Percentiles rank a stretch among this genome's conserved stretches.
Conservation (phyloP, 2,113 vertebrate genomes). For the Thomomys bottae region DNA sequence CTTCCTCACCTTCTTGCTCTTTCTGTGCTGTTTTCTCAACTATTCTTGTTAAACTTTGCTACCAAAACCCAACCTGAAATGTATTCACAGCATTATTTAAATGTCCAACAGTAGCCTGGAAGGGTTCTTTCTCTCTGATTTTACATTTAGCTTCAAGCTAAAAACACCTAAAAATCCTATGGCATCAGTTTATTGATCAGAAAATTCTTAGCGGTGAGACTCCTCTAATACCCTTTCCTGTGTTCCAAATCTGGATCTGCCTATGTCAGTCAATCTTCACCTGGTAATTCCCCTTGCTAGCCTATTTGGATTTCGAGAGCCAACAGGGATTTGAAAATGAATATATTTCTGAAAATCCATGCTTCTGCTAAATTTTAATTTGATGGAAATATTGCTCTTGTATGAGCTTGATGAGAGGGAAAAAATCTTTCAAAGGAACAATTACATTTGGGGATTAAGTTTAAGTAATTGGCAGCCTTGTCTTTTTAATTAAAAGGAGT, state of each 20-base stretch:
- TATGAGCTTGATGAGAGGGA: slow-evolving; percentile 54
- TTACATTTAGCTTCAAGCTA: slow-evolving; percentile 61
- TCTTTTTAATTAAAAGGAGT: slow-evolving; percentile 78
- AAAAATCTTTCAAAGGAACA: slow-evolving; percentile 76
- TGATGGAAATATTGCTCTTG: slow-evolving; percentile 71
- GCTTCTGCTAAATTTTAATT: slow-evolving; percentile 75
- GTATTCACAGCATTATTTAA: slow-evolving; percentile 18
- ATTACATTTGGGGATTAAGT: slow-evolving; percentile 80
- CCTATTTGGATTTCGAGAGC: slow-evolving; percentile 64
- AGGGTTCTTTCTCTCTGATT: slow-evolving; percentile 38
- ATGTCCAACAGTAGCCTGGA: background rate
- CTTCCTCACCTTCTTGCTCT: background rate
- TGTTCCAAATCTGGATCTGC: background rate
- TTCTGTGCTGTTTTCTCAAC: slow-evolving; percentile 10
- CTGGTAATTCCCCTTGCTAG: background rate
- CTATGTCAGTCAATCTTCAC: background rate
- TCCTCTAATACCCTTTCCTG: background rate
- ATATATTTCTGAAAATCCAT: slow-evolving; percentile 45
- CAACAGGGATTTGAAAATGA: slow-evolving; percentile 70
- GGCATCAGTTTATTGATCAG: slow-evolving; percentile 4
- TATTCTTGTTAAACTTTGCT: slow-evolving; percentile 34
- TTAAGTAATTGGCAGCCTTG: slow-evolving; percentile 79
- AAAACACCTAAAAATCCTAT: slow-evolving; percentile 44
- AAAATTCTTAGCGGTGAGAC: background rate
- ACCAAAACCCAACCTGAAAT: slow-evolving; percentile 31